Conservation (phyloP, 2,113 vertebrate species). For the Brachirus orientalis region DNA sequence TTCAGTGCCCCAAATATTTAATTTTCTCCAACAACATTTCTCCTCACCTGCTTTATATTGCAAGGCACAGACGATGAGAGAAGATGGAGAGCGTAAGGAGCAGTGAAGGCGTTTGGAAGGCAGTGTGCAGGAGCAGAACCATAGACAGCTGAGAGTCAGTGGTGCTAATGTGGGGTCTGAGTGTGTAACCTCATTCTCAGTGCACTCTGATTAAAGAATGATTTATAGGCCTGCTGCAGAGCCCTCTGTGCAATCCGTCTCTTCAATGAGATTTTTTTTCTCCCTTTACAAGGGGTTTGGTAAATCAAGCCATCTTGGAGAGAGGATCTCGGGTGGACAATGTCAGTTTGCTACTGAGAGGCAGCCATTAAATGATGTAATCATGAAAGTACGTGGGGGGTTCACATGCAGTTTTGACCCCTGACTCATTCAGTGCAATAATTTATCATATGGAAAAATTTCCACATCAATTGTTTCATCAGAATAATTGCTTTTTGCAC, state of each 20-base stretch:
- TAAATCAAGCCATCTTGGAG: conserved; percentile 84
- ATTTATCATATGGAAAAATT: conserved; percentile 42
- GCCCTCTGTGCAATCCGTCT: conserved; percentile 83
- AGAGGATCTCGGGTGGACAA: conserved; percentile 73
- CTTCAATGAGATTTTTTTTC: conserved; percentile 80
- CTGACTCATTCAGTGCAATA: conserved; percentile 56
- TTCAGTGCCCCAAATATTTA: conserved; percentile 1
- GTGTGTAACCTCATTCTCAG: conserved; percentile 75
- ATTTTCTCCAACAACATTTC: conserved; percentile 1
- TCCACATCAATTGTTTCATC: conserved; percentile 61
- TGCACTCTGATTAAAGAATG: conserved; percentile 88
- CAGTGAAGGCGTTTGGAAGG: conserved; percentile 41
- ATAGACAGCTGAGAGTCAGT: conserved; percentile 73
- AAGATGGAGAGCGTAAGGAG: conserved; percentile 44
- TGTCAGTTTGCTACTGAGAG: conserved; percentile 77
- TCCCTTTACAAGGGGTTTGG: conserved; percentile 70
- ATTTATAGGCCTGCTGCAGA: conserved; percentile 81
- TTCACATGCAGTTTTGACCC: conserved; percentile 35
- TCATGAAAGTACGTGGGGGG: conserved; percentile 40
- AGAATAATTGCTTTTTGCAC: too few relatives aligned
- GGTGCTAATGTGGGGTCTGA: conserved; percentile 76
- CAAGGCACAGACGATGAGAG: conserved; percentile 6
- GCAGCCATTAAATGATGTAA: conserved; percentile 74
- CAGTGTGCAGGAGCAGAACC: conserved; percentile 51
- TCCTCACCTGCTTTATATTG: conserved; percentile 38